Base-by-base conservation (phyloP, 2,797 vertebrate species). In the Hapalemur alaotrensis region DNA sequence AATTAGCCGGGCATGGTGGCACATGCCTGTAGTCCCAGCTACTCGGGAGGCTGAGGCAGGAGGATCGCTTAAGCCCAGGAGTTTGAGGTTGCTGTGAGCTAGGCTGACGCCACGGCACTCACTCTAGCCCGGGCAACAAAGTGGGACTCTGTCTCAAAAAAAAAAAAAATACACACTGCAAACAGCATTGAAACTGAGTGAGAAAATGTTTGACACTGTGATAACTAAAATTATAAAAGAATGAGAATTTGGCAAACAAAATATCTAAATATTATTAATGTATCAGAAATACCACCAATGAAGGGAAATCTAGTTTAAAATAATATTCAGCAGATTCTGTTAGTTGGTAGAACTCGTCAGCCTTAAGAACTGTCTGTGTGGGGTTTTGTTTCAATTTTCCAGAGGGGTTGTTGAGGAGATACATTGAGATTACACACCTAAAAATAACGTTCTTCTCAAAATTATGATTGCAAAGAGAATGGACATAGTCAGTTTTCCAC, bases 181-280 rank as follows among this genome's bases (percentile, higher is more conserved):
- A 95, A 96, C 80, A 32, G 15, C 86, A 95, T 30, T 84, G 92
- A 82, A 48, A 79, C 54, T 84, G 38, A 75, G 20, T 20, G n/a
- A 88, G 59, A 81, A 91, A 70, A 69, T 8, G 4, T 48, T 78
- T 32, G 12, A 48, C 1, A 73, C 1, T 43, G 18, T 32, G 84
- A 35, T 41, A 89, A 82, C 89, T 95, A 79, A 93, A 98, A 63
- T 57, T 65, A 91, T 50, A 61, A 32, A 94, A 95, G 97, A 78
- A 70, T 67, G 73, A 61, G 69, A 82, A 96, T 41, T 54, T 92
- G 81, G 78, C 69, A 80, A 95, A 86, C 70, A 43, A 95, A 96
- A 88, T 61, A 38, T 5, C 48, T 70, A 82, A 52, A 23, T 70
- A 81, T 54, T 46, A 57, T 28, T 28, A 59, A 28, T 59, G 25